phyloP scores from a whole-genome alignment of 2,888 invertebrate genomes.

The Synergus japonicus region DNA sequence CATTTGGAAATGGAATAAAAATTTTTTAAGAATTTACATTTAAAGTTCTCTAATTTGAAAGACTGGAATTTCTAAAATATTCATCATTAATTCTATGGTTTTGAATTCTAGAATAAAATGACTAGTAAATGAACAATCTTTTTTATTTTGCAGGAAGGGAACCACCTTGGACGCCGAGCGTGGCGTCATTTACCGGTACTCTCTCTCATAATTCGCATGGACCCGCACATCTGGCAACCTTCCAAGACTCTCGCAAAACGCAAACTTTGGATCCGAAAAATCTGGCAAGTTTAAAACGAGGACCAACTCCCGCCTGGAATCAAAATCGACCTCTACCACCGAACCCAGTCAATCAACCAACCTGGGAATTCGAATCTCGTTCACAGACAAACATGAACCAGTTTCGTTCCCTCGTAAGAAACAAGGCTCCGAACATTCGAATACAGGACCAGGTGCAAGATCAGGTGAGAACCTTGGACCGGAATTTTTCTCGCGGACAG shows the following conservation, averaged over 20 bases:
- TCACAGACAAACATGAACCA: constrained; percentile 78
- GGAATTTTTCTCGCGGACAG: constrained; percentile 74
- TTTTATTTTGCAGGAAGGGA: constrained; percentile 68
- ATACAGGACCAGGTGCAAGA: constrained; percentile 74
- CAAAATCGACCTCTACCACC: constrained; percentile 70
- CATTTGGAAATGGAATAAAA: too few relatives aligned
- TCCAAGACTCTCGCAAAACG: constrained; percentile 75
- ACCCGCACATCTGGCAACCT: constrained; percentile 74
- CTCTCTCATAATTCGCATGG: constrained; percentile 75
- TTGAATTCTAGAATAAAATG: too few relatives aligned
- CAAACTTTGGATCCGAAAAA: constrained; percentile 76
- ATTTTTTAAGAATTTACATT: too few relatives aligned
- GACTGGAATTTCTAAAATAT: too few relatives aligned
- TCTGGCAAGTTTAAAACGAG: constrained; percentile 72
- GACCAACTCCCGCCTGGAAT: constrained; percentile 74
- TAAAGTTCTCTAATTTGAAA: too few relatives aligned
- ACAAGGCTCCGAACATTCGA: constrained; percentile 73
- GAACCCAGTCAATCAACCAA: constrained; percentile 65
- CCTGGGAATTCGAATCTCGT: constrained; percentile 66
- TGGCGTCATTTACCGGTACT: constrained; percentile 75
- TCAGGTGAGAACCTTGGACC: constrained; percentile 73
- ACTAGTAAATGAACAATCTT: neutral
- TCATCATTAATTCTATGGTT: too few relatives aligned
- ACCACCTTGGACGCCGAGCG: constrained; percentile 76
- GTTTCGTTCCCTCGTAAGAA: constrained; percentile 78